phyloP scores from a whole-genome alignment of 2,888 invertebrate genomes.

The Andrena flavipes region DNA sequence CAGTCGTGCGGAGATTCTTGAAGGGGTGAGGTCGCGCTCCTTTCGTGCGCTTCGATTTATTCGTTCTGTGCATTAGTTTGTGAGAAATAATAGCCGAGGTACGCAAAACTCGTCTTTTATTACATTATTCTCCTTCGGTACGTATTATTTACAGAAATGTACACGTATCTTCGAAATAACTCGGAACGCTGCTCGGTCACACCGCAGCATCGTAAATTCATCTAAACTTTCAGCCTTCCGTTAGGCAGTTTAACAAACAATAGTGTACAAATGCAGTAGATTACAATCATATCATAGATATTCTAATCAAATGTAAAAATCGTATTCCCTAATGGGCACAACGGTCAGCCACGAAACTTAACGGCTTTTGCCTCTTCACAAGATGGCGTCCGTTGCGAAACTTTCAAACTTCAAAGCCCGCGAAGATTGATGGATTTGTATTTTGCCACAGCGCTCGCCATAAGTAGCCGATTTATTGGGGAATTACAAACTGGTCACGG shows the following conservation, averaged over 20 bases:
- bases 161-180: not conserved
- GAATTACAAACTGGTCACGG: not conserved
- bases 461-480: not conserved
- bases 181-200: not conserved
- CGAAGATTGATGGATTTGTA: not conserved
- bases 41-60: not conserved
- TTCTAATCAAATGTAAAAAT: not conserved
- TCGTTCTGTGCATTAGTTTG: not conserved
- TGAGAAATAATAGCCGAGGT: not conserved
- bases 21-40: not conserved
- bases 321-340: not conserved
- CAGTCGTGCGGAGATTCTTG: not conserved
- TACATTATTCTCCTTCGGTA: not conserved
- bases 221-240: not conserved
- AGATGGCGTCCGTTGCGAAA: not conserved
- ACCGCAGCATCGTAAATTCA: not conserved
- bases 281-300: not conserved
- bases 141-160: conserved; percentile 8
- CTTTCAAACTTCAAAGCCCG: conserved; percentile 1
- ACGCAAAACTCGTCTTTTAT: not conserved
- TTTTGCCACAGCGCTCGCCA: not conserved
- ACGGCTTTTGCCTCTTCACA: not conserved
- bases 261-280: not conserved
- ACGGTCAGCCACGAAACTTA: not conserved
- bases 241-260: not conserved